These are phyloP conservation scores for Teleopsis dalmanni DNA, from an alignment of 1,140 invertebrate species.

Conservation along the genomic window DNA sequence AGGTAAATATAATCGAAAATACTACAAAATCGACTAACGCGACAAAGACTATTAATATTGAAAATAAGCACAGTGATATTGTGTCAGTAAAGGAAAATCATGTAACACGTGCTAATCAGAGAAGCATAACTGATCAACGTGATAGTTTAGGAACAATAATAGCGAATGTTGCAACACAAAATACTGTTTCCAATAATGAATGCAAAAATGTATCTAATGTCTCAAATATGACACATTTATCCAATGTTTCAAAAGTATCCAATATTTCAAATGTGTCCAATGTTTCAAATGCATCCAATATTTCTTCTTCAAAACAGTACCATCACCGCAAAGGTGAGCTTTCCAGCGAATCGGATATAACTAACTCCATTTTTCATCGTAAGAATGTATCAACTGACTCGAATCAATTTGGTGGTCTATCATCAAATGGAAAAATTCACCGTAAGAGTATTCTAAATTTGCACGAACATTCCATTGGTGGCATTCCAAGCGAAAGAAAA, in stretches of 20 bases:
- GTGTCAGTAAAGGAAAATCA: constrained; percentile 11
- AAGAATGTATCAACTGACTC: constrained; percentile 48
- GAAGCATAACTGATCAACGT: too few relatives aligned
- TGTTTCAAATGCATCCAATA: too few relatives aligned
- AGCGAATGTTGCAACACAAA: too few relatives aligned
- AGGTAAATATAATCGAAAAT: constrained; percentile 39
- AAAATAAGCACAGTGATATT: constrained; percentile 31
- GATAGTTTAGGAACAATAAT: too few relatives aligned
- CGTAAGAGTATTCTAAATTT: constrained; percentile 71
- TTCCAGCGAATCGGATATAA: constrained; percentile 61
- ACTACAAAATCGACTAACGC: constrained; percentile 27
- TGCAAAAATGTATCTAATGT: too few relatives aligned
- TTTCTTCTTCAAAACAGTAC: constrained; percentile 36
- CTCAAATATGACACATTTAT: too few relatives aligned
- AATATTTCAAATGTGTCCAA: too few relatives aligned
- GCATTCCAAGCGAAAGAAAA: constrained; percentile 51
- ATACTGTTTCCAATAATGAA: too few relatives aligned
- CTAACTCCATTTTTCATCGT: constrained; percentile 67
- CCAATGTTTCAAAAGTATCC: too few relatives aligned
- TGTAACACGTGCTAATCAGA: constrained; percentile 1
- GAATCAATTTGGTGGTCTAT: constrained; percentile 49
- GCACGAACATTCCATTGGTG: constrained; percentile 50
- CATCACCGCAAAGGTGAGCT: constrained; percentile 64
- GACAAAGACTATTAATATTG: constrained; percentile 34
- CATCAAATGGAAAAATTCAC: constrained; percentile 68